Conservation (phyloP, 2,888 invertebrate genomes). For the Zelleria hepariella region DNA sequence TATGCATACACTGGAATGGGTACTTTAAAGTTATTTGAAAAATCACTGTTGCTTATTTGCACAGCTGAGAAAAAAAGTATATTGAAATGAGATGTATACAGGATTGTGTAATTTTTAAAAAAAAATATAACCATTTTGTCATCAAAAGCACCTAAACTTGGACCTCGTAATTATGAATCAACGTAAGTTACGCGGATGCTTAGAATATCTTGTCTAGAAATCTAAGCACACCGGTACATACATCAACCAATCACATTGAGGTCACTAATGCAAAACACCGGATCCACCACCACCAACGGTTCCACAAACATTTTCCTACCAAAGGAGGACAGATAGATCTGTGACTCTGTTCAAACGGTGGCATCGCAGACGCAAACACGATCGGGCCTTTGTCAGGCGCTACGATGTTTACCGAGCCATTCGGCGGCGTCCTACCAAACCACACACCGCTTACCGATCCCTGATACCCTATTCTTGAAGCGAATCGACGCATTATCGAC, state of each 20-base stretch:
- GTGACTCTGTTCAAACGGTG: not conserved
- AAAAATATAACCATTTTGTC: too few species aligned
- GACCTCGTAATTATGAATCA: too few species aligned
- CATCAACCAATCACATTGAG: not conserved
- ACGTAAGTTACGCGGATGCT: too few species aligned
- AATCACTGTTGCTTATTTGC: too few species aligned
- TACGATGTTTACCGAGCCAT: slow-evolving; percentile 1
- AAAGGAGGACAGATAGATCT: not conserved
- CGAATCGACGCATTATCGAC: not conserved
- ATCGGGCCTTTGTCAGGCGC: slow-evolving; percentile 1
- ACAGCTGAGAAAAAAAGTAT: too few species aligned
- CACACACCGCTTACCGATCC: not conserved
- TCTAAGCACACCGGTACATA: too few species aligned
- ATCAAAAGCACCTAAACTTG: too few species aligned
- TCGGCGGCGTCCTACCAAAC: not conserved
- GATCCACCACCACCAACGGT: not conserved
- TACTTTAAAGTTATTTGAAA: too few species aligned
- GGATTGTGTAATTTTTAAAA: too few species aligned
- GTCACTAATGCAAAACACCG: not conserved
- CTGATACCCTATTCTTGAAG: not conserved
- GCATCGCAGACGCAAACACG: slow-evolving; percentile 2
- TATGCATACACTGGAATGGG: too few species aligned
- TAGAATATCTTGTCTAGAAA: too few species aligned
- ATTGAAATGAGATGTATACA: too few species aligned
- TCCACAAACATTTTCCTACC: not conserved